Evolutionary conservation across 2,888 invertebrate species (phyloP), one percentile per base, ranked within the genome.

Genomic region (Thymelicus lineola): DNA sequence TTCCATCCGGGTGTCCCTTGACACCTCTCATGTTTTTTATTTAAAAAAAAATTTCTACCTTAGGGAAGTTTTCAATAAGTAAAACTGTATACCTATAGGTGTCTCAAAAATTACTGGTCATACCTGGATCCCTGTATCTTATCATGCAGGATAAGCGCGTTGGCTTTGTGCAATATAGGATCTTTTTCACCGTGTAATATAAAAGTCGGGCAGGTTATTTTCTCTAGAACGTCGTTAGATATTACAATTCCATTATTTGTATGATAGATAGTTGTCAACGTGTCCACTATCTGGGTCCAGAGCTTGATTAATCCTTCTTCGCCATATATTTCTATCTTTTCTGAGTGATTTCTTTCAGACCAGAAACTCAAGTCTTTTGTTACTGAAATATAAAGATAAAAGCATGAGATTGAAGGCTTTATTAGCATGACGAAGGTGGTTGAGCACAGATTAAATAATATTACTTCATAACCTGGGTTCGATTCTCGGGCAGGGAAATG

Each of bases 151-250:
- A 96, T 96, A 0, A 95, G 93, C 0, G 96, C 95, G 90, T 98
- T 98, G 73, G 96, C 96, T 20, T 90, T 82, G 1, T 96, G 95
- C 2, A 98, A 95, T 89, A 98, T 91, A 0, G 96, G 95, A 88
- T 98, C 98, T 82, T 97, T 97, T 75, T 95, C 95, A 0, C 98
- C 98, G 80, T 98, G 97, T 57, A 98, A 81, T 75, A 98, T 96
- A 20, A 97, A 94, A 0, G 97, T 97, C 0, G 97, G 97, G 74
- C 97, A 97, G 65, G 92, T 91, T 28, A 98, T 96, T 60, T 95
- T 90, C 3, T 94, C 84, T 48, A 98, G 81, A 42, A 94, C 84
- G 5, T 94, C 87, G 95, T 83, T 97, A 98, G 74, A 98, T 95
- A 80, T 98, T 95, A 0, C 97, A 42, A 42, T 12, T 9, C 42